These are phyloP conservation scores for Cercopithecus petaurista DNA, from an alignment of 2,797 vertebrate species.

Conservation along the genomic window DNA sequence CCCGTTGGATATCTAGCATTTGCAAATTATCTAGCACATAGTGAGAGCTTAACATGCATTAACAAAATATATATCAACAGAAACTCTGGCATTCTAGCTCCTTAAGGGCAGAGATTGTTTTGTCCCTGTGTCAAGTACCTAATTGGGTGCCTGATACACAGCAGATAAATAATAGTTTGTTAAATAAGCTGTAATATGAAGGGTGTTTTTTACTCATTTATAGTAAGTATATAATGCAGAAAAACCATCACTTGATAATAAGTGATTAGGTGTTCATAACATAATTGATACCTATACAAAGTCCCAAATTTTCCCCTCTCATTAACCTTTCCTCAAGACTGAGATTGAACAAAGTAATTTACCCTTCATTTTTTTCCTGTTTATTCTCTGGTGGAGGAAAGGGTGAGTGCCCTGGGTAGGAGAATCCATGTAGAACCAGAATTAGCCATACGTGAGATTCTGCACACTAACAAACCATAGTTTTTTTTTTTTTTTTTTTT, in stretches of 20 bases:
- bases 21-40: not conserved
- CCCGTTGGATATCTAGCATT: not conserved
- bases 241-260: not conserved
- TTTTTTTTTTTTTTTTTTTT: not conserved
- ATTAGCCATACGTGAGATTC: not conserved
- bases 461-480: not conserved
- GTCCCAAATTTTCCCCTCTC: not conserved
- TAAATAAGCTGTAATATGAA: not conserved
- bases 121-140: not conserved
- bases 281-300: not conserved
- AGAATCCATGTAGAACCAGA: not conserved
- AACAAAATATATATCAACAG: not conserved
- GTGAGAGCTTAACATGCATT: not conserved
- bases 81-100: not conserved
- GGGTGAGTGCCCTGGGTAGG: not conserved
- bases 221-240: not conserved
- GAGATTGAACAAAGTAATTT: slow-evolving; percentile 31
- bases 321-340: not conserved
- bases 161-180: not conserved
- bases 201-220: slow-evolving; percentile 13
- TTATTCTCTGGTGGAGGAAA: not conserved
- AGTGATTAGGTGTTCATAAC: not conserved
- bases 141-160: not conserved
- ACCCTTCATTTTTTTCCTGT: not conserved
- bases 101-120: not conserved